Evolutionary conservation across 2,888 invertebrate species (phyloP), one percentile per base, ranked within the genome.

Genomic region (Myopa testacea): DNA sequence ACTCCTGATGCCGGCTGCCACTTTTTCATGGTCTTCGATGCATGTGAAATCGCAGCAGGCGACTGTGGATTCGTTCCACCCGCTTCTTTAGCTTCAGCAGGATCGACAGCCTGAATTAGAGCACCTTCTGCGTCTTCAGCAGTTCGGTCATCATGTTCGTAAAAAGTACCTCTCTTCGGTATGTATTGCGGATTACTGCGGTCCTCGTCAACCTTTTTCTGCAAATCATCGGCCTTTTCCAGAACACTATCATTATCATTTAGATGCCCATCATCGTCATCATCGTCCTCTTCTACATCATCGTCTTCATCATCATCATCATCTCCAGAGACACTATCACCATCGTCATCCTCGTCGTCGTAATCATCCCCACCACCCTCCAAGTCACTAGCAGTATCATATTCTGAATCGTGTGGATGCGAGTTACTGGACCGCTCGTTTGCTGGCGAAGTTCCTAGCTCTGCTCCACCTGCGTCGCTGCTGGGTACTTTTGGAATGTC

Each of bases 141-240:
- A 6, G 95, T 96, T 80, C 97, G 91, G 86, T 97, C 96, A 86
- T 98, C 98, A 85, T 98, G 98, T 84, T 98, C 98, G 85, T 98
- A 98, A 89, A 98, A 98, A 0, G 96, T 96, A 0, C 98, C 98
- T 82, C 95, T 92, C 88, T 98, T 97, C 0, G 98, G 98, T 82
- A 98, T 98, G 89, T 98, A 98, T 86, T 98, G 98, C 1, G 98
- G 98, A 90, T 98, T 98, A 87, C 97, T 95, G 63, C 96, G 92
- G 87, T 98, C 98, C 87, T 98, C 98, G 86, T 98, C 98, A 3
- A 98, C 93, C 82, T 95, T 93, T 81, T 94, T 93, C 78, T 93
- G 92, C 0, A 92, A 90, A 81, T 93, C 93, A 81, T 93, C 93
- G 19, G 84, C 82, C 45, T 90, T 90, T 76, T 91, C 91, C 10